Conservation (phyloP, 2,797 vertebrate genomes). For the Carcharodon carcharias region DNA sequence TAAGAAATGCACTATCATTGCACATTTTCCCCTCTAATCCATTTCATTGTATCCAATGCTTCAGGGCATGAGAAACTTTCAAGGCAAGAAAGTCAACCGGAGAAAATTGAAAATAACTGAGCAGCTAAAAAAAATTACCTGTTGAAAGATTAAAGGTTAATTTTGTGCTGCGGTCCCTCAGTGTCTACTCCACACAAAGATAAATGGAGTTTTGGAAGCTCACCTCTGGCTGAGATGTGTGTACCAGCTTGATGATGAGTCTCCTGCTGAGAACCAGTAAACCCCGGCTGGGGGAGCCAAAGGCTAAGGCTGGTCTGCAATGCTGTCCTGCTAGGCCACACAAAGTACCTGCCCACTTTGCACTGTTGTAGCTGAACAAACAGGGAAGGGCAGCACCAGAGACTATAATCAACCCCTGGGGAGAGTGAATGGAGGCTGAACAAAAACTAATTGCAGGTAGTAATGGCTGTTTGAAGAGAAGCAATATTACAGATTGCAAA, state of each 20-base stretch:
- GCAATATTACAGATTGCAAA: slow-evolving; percentile 3
- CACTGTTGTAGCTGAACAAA: slow-evolving; percentile 22
- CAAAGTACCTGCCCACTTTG: slow-evolving; percentile 19
- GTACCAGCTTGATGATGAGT: not conserved
- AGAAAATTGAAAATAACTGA: slow-evolving; percentile 25
- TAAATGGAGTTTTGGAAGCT: not conserved
- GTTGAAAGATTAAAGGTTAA: not conserved
- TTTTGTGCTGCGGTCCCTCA: not conserved
- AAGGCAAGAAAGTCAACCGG: not conserved
- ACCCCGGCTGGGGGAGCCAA: slow-evolving; percentile 34
- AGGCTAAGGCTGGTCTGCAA: slow-evolving; percentile 1
- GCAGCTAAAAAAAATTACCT: not conserved
- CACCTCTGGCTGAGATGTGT: not conserved
- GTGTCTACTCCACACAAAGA: not conserved
- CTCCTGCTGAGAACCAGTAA: not conserved
- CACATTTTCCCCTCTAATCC: not conserved
- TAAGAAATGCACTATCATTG: not conserved
- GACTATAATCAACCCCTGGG: slow-evolving; percentile 33
- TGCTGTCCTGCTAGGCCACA: slow-evolving; percentile 16
- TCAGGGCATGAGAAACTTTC: not conserved
- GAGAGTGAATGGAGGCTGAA: slow-evolving; percentile 34
- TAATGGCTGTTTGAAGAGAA: slow-evolving; percentile 29
- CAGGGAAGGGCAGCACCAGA: slow-evolving; percentile 19
- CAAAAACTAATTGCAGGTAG: slow-evolving; percentile 37
- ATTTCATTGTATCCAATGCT: slow-evolving; percentile 14